These are phyloP conservation scores for Bubo scandiacus DNA, from an alignment of 2,113 vertebrate species.

Conservation along the genomic window DNA sequence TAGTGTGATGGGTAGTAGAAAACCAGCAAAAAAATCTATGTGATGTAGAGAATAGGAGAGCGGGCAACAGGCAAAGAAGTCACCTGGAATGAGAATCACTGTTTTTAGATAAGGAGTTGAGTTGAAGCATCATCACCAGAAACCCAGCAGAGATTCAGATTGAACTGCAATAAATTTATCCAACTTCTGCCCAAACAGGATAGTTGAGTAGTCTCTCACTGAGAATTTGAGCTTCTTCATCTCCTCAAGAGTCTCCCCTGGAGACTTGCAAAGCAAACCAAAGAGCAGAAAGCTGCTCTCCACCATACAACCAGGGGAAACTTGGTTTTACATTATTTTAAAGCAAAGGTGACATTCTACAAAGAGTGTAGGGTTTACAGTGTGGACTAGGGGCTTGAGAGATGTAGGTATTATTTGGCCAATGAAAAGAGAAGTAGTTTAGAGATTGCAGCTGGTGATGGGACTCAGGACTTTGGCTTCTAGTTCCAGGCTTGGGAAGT, in stretches of 20 bases:
- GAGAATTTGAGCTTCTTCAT: not conserved
- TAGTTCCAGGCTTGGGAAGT: not conserved
- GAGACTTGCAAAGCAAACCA: not conserved
- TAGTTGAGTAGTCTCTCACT: not conserved
- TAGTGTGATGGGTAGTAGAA: not conserved
- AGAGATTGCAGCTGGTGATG: not conserved
- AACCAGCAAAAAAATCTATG: not conserved
- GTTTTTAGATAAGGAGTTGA: not conserved
- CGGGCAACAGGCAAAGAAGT: not conserved
- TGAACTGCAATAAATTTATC: not conserved
- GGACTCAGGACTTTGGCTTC: not conserved
- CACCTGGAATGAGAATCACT: not conserved
- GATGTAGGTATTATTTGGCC: not conserved
- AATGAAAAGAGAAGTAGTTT: not conserved
- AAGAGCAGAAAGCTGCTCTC: not conserved
- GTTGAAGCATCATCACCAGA: not conserved
- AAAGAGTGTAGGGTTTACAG: not conserved
- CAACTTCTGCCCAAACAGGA: not conserved
- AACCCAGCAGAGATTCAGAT: not conserved
- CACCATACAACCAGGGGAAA: fast-evolving
- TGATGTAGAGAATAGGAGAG: not conserved
- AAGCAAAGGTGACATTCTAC: not conserved
- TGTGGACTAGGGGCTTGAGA: not conserved
- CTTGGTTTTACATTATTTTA: not conserved
- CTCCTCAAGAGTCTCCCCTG: not conserved